These are phyloP conservation scores for Halcyon malimbica DNA, from an alignment of 2,113 vertebrate genomes.

Conservation along the genomic window DNA sequence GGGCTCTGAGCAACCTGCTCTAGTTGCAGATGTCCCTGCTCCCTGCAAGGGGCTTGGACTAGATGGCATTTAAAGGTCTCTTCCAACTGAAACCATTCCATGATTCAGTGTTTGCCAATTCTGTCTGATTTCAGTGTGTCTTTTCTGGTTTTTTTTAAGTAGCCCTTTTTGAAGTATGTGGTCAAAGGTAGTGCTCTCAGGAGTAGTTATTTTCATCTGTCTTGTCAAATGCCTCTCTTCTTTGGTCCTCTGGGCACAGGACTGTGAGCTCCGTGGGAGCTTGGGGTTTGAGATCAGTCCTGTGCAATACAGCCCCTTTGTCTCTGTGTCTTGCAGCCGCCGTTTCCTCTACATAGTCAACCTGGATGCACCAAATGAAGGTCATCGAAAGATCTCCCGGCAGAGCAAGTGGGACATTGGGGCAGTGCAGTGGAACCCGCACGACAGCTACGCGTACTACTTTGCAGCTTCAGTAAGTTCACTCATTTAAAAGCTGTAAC, in stretches of 20 bases:
- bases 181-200: background rate
- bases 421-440: conserved; percentile 97
- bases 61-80: background rate
- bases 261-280: background rate
- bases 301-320: background rate
- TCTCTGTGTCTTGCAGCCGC: conserved; percentile 76
- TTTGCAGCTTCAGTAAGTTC: conserved; percentile 91
- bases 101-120: background rate
- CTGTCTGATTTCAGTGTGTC: background rate
- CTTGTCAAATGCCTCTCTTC: background rate
- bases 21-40: background rate
- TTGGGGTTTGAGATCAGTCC: background rate
- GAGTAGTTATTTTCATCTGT: background rate
- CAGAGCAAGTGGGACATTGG: conserved; percentile 99
- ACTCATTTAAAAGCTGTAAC: background rate
- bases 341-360: conserved; percentile 95
- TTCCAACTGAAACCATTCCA: background rate
- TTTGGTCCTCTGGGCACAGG: background rate
- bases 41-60: background rate
- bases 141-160: background rate
- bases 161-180: background rate
- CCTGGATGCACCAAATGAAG: conserved; percentile 87
- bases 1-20: too few species aligned
- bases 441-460: conserved; percentile 84
- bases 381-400: conserved; percentile 89